Base-by-base conservation (phyloP, 2,888 invertebrate genomes). In the Scaptomyza reducta region DNA sequence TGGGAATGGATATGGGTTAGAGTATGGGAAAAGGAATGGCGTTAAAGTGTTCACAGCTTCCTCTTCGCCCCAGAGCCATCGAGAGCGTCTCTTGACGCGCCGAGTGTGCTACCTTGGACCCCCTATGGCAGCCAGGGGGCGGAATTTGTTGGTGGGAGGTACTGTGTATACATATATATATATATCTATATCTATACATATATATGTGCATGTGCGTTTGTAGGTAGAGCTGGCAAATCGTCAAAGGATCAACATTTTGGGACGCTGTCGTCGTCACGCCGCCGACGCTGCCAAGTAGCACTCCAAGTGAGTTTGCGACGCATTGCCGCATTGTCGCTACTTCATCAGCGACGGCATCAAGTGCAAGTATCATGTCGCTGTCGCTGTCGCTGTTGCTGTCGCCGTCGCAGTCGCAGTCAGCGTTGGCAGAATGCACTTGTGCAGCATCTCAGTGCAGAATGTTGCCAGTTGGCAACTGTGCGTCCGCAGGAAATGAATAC, bases 291-390 rank as follows among this genome's bases (percentile, higher is more conserved):
- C 78, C 81, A 82, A 85, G 82, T 85, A 82, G 75, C 82, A 83
- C 82, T 83, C 77, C 55, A 83, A 79, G 79, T 85, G 82, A 83
- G 82, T 83, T 83, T 83, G 82, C 82, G 86, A 83, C 86, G 79
- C 76, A 89, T 81, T 87, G 87, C 87, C 88, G 89, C 87, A 88
- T 81, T 87, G 85, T 87, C 87, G 88, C 88, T 87, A 88, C 88
- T 88, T 88, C 89, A 89, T 88, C 89, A 88, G 85, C 77, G 79
- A 64, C 71, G 77, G 77, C 82, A 83, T 82, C 86, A 85, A 83
- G 86, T 82, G 86, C 86, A 85, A 82, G 82, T 85, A 83, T 83
- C 82, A 85, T 82, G 82, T 71, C 82, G 65, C 58, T 40, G 57
- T 51, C 59, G 16, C 53, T 13, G 57, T 40, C 18, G 16, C 46